These are phyloP conservation scores for Atherix ibis DNA, from an alignment of 2,888 invertebrate species.

Conservation along the genomic window DNA sequence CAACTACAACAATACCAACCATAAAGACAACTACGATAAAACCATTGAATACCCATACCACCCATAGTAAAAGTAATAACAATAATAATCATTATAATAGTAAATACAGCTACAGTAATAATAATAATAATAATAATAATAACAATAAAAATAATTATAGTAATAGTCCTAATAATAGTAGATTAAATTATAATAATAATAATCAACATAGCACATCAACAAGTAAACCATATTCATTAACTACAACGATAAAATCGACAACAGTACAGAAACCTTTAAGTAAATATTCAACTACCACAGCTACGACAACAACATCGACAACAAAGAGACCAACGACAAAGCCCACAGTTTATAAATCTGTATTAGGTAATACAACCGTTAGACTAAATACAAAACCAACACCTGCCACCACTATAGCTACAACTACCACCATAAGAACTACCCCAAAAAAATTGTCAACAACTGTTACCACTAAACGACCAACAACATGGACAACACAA, in stretches of 20 bases:
- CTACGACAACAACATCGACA: too few species aligned
- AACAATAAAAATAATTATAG: conserved; percentile 12
- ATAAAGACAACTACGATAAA: conserved; percentile 24
- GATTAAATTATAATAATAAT: conserved; percentile 8
- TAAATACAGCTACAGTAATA: background rate
- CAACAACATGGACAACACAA: too few species aligned
- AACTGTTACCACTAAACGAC: too few species aligned
- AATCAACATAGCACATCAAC: conserved; percentile 22
- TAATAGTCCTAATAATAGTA: conserved; percentile 13
- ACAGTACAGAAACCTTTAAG: too few species aligned
- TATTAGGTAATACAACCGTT: background rate
- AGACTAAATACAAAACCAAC: too few species aligned
- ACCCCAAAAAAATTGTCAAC: too few species aligned
- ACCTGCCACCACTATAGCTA: too few species aligned
- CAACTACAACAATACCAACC: conserved; percentile 25
- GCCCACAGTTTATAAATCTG: conserved; percentile 15
- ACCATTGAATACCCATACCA: conserved; percentile 12
- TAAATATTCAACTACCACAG: too few species aligned
- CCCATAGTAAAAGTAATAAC: conserved; percentile 10
- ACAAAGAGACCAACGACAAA: too few species aligned
- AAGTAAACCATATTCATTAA: too few species aligned
- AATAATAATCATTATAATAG: conserved; percentile 1
- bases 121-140: conserved; percentile 6
- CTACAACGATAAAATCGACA: conserved; percentile 5
- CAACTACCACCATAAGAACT: too few species aligned